phyloP scores from a whole-genome alignment of 2,888 invertebrate species.

The Blastobasis adustella region DNA sequence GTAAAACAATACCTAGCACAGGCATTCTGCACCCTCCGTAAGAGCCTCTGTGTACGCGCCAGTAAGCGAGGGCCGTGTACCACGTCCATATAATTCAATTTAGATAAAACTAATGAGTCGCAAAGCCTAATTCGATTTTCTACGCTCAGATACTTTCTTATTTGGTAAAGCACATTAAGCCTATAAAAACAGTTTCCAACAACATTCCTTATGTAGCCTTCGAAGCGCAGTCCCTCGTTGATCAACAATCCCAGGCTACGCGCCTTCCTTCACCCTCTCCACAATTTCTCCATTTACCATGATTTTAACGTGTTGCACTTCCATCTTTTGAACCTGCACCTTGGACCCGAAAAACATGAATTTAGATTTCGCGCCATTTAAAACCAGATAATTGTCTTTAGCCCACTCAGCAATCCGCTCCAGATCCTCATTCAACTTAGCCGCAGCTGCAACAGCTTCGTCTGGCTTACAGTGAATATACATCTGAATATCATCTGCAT shows the following conservation, averaged over 20 bases:
- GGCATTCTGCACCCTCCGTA: conserved; percentile 8
- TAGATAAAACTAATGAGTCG: conserved; percentile 5
- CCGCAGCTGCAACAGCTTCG: no score
- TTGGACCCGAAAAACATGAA: neutral
- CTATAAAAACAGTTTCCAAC: conserved; percentile 4
- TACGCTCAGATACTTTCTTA: neutral
- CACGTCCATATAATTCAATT: conserved; percentile 1
- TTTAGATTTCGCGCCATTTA: conserved; percentile 1
- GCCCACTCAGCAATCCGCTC: neutral
- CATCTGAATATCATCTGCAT: no score
- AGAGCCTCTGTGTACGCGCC: neutral
- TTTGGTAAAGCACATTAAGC: conserved; percentile 3
- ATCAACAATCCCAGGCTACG: conserved; percentile 4
- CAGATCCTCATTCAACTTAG: no score
- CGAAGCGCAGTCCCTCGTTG: conserved; percentile 2
- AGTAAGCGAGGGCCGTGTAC: neutral
- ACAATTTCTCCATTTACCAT: neutral
- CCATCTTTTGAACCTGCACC: neutral
- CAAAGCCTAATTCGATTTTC: conserved; percentile 1
- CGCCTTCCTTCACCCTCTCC: neutral
- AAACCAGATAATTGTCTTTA: neutral
- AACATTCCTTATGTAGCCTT: neutral
- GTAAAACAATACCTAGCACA: conserved; percentile 5
- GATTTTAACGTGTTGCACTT: neutral
- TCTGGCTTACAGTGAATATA: no score